Evolutionary conservation across 2,113 vertebrate species (phyloP).

Genomic region (Embiotoca jacksoni): DNA sequence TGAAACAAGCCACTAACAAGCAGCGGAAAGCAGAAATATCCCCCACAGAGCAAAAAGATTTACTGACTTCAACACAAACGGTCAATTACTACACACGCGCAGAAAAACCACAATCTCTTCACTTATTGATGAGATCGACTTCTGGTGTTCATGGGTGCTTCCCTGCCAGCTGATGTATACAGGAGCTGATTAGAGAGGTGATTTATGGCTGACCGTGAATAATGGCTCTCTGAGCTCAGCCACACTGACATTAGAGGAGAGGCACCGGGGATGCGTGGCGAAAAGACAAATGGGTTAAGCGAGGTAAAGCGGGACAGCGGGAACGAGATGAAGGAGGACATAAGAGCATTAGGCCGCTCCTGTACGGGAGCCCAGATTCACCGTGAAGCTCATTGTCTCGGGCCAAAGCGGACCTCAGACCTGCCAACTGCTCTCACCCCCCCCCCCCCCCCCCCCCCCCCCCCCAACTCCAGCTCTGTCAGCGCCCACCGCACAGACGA

Average conservation of each 20-base stretch:
- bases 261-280: background rate
- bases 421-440: conserved; percentile 46
- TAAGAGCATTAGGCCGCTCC: conserved; percentile 53
- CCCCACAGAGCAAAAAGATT: conserved; percentile 30
- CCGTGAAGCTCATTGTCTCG: conserved; percentile 37
- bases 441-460: conserved; percentile 5
- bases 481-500: background rate
- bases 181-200: conserved; percentile 59
- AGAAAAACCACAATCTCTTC: conserved; percentile 36
- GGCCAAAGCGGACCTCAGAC: conserved; percentile 53
- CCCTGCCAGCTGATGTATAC: conserved; percentile 29
- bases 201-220: conserved; percentile 56
- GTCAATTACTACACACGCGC: conserved; percentile 47
- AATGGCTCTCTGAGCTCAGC: conserved; percentile 39
- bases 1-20: conserved; percentile 60
- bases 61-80: conserved; percentile 29
- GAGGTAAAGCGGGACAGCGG: conserved; percentile 46
- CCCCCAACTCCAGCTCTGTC: conserved; percentile 8
- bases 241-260: conserved; percentile 40
- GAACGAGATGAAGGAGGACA: conserved; percentile 52
- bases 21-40: conserved; percentile 5
- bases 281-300: conserved; percentile 50
- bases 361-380: conserved; percentile 33
- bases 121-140: conserved; percentile 65
- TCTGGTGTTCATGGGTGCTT: conserved; percentile 11